Conservation (phyloP, 2,797 vertebrate species). For the Aplochiton taeniatus region DNA sequence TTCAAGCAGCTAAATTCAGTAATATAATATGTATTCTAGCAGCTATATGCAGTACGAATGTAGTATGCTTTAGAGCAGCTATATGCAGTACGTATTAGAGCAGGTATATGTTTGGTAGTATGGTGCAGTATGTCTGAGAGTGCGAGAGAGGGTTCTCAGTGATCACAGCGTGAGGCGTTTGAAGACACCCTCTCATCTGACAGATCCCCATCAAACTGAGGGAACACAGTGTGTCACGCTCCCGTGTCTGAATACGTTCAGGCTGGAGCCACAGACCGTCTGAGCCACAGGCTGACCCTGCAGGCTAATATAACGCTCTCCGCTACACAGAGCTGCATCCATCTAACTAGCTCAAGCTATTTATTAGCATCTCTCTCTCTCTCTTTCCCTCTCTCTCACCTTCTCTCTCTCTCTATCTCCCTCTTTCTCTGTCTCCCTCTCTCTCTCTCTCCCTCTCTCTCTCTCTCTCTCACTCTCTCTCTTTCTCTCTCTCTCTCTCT, state of each 20-base stretch:
- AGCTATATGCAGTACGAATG: too few species aligned
- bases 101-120: too few species aligned
- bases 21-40: too few species aligned
- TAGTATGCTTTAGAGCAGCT: too few species aligned
- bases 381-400: constrained; percentile 4
- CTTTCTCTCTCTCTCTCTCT: too few species aligned
- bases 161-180: constrained; percentile 47
- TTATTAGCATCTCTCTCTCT: neutral
- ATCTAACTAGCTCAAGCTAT: neutral
- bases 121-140: constrained; percentile 1
- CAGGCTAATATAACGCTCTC: constrained; percentile 8
- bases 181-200: constrained; percentile 27
- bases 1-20: too few species aligned
- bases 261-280: too few species aligned
- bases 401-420: constrained; percentile 4
- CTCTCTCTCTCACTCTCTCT: neutral
- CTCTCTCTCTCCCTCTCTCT: constrained; percentile 14
- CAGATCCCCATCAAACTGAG: constrained; percentile 18
- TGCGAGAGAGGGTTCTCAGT: constrained; percentile 42
- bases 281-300: constrained; percentile 15
- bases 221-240: constrained; percentile 17
- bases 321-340: too few species aligned
- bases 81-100: too few species aligned
- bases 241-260: too few species aligned
- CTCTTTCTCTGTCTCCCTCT: neutral